Evolutionary conservation across 2,113 vertebrate species (phyloP).

Genomic region (Phalacrocorax aristotelis): DNA sequence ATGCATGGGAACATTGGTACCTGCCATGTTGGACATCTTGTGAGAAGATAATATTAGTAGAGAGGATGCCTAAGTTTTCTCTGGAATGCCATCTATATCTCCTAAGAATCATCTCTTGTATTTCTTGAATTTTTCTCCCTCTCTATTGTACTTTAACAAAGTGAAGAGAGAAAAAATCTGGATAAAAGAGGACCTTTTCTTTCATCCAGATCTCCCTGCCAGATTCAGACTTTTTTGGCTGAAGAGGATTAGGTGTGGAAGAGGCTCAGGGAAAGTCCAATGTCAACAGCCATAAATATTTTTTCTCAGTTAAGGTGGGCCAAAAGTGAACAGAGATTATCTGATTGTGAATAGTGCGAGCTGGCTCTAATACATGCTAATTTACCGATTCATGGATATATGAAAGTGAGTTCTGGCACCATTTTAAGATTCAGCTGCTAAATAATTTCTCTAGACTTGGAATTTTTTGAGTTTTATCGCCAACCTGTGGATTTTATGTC

Average conservation of each 20-base stretch:
- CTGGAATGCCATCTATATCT: not conserved
- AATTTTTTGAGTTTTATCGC: not conserved
- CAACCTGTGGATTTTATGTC: not conserved
- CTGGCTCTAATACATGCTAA: not conserved
- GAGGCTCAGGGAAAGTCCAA: not conserved
- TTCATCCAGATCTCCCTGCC: not conserved
- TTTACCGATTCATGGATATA: not conserved
- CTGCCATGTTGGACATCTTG: not conserved
- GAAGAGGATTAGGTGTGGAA: not conserved
- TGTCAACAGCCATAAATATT: not conserved
- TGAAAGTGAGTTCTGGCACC: not conserved
- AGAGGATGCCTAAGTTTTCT: not conserved
- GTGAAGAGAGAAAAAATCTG: not conserved
- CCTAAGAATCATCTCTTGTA: not conserved
- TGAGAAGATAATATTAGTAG: not conserved
- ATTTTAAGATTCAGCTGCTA: not conserved
- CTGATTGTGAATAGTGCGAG: not conserved
- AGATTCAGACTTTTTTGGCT: not conserved
- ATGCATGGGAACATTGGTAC: not conserved
- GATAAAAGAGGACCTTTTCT: not conserved
- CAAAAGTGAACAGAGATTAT: not conserved
- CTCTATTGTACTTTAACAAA: not conserved
- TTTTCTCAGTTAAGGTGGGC: not conserved
- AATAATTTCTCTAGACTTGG: not conserved
- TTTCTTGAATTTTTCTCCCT: not conserved